A percentile compares a stretch with the other conserved stretches of the same genome.
Evolutionary conservation across 2,888 invertebrate genomes (phyloP).

Genomic region (Cyclophora punctaria): DNA sequence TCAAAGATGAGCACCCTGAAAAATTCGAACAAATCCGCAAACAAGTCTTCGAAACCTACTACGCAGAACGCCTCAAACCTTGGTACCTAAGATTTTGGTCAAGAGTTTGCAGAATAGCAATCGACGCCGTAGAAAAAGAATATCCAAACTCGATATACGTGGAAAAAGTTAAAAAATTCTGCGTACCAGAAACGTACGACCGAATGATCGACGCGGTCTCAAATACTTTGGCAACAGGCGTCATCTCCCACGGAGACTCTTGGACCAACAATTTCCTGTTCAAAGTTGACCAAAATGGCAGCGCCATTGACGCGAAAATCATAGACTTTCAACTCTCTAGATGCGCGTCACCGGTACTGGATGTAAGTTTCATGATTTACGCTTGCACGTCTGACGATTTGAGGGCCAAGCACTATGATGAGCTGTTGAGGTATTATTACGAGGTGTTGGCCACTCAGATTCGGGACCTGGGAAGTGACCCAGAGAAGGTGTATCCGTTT

Average conservation of each 20-base stretch:
- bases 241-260: constrained; percentile 82
- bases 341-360: constrained; percentile 74
- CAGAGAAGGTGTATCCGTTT: constrained; percentile 68
- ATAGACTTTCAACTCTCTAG: constrained; percentile 82
- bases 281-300: constrained; percentile 28
- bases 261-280: constrained; percentile 86
- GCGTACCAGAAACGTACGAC: constrained; percentile 66
- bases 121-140: constrained; percentile 79
- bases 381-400: constrained; percentile 77
- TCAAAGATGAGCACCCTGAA: constrained; percentile 70
- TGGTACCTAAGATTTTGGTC: constrained; percentile 77
- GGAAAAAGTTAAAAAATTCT: constrained; percentile 70
- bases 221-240: constrained; percentile 54
- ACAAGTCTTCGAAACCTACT: constrained; percentile 74
- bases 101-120: constrained; percentile 66
- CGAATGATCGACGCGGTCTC: constrained; percentile 60
- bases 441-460: constrained; percentile 70
- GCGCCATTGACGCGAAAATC: constrained; percentile 65
- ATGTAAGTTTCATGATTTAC: constrained; percentile 70
- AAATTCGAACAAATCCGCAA: constrained; percentile 57
- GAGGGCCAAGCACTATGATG: constrained; percentile 73
- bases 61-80: constrained; percentile 60
- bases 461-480: constrained; percentile 75
- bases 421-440: constrained; percentile 77
- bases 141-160: constrained; percentile 76